These are phyloP conservation scores for Rhynchotus rufescens DNA, from an alignment of 2,797 vertebrate species.

Conservation along the genomic window DNA sequence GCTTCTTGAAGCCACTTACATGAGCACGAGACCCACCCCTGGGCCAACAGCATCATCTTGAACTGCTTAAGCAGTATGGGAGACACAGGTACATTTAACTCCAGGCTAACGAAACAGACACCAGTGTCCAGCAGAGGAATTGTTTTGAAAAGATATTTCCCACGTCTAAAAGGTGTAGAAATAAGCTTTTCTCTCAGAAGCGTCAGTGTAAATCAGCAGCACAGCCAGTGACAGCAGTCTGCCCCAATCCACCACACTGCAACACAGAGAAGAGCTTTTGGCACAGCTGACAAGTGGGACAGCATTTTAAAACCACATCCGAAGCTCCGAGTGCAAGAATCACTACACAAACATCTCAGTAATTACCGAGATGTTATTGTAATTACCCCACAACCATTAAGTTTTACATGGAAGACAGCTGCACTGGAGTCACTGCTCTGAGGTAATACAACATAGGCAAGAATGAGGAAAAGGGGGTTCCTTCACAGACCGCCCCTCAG, in stretches of 20 bases:
- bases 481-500: background rate
- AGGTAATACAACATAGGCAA: conserved; percentile 12
- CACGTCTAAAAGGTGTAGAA: conserved; percentile 15
- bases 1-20: background rate
- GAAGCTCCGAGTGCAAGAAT: background rate
- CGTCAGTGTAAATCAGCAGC: background rate
- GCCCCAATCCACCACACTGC: background rate
- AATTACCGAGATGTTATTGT: conserved; percentile 7
- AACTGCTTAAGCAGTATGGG: background rate
- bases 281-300: conserved; percentile 20
- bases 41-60: background rate
- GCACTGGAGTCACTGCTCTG: conserved; percentile 13
- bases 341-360: background rate
- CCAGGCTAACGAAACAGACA: conserved; percentile 12
- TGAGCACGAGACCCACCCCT: background rate
- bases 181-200: conserved; percentile 2
- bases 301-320: conserved; percentile 52
- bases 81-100: background rate
- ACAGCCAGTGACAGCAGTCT: background rate
- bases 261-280: background rate
- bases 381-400: conserved; percentile 13
- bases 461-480: conserved; percentile 37
- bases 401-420: background rate
- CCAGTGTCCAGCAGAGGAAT: background rate
- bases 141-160: background rate